Evolutionary conservation across 2,888 invertebrate genomes (phyloP), one percentile per base, ranked within the genome.

Genomic region (Entomobrya multifasciata): DNA sequence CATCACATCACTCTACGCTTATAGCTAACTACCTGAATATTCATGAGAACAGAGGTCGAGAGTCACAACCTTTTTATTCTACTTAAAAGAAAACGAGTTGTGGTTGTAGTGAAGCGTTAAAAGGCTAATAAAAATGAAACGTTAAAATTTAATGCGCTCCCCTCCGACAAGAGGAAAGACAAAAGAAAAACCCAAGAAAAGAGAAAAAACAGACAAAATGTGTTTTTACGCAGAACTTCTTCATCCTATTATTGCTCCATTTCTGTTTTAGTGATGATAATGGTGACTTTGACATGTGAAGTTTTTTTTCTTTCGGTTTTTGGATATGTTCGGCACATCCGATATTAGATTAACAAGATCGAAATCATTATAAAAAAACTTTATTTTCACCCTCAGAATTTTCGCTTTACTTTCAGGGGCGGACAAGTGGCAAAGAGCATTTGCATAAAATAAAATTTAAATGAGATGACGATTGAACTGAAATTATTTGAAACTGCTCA

Each of bases 391-490:
- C 4, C 70, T 70, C 13, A 5, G 11, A 10, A 17, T 27, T 27
- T 52, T 30, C 17, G 22, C n/a, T 57, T 84, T 78, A 49, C 44
- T 70, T 70, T 78, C 20, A 52, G 77, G 84, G 84, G 78, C 84
- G 84, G 84, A 84, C 84, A 78, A 82, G 60, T 22, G 44, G 78
- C 44, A 52, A 70, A 17, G 30, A 60, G 20, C 77, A 78, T 84
- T 84, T 84, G 84, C 78, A 78, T 84, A 62, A 67, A 84, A 78
- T 70, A 67, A 84, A 78, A 67, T 84, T 84, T 84, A 84, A 84
- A 77, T 83, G 36, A 76, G 84, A 77, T 65, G 83, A 49, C 15
- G 57, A 78, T 62, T 11, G 36, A 60, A 60, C 79, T 11, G 62
- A 82, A 74, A 65, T n/a, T 62, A 27, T 74, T 65, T 67, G n/a